Conservation (phyloP, 1,140 invertebrate genomes). For the Probaryconus sp. region DNA sequence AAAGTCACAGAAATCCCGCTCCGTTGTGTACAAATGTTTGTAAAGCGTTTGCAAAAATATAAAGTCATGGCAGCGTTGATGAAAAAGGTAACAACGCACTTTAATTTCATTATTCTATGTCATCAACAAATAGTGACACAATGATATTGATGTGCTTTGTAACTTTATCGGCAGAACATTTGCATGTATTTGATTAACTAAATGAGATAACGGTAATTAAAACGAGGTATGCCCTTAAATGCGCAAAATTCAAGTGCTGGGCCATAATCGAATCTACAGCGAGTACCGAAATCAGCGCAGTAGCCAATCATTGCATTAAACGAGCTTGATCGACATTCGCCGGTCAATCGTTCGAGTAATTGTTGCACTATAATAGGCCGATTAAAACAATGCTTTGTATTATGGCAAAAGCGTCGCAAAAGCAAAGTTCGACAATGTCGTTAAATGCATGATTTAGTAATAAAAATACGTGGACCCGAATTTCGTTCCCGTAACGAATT, state of each 20-base stretch:
- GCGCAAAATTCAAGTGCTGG: constrained; percentile 41
- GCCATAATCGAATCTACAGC: constrained; percentile 43
- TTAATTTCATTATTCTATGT: constrained; percentile 6
- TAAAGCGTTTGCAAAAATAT: too few relatives aligned
- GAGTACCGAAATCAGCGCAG: constrained; percentile 42
- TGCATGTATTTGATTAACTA: constrained; percentile 36
- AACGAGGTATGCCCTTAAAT: constrained; percentile 41
- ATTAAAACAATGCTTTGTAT: constrained; percentile 53
- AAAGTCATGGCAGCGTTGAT: not conserved
- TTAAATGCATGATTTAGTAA: constrained; percentile 56
- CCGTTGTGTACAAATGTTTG: too few relatives aligned
- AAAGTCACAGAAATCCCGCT: too few relatives aligned
- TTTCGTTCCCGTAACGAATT: constrained; percentile 38
- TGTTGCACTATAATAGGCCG: constrained; percentile 52
- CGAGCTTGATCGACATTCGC: constrained; percentile 51
- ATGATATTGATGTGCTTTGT: constrained; percentile 20
- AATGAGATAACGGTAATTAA: constrained; percentile 51
- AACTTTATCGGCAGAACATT: constrained; percentile 23
- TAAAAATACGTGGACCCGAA: constrained; percentile 45
- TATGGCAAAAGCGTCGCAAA: constrained; percentile 33
- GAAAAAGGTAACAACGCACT: not conserved
- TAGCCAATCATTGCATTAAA: constrained; percentile 54
- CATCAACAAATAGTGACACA: constrained; percentile 5
- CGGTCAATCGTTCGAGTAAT: constrained; percentile 55
- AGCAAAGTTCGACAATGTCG: constrained; percentile 42